Conservation (phyloP, 2,797 vertebrate genomes). For the Taeniopygia guttata region DNA sequence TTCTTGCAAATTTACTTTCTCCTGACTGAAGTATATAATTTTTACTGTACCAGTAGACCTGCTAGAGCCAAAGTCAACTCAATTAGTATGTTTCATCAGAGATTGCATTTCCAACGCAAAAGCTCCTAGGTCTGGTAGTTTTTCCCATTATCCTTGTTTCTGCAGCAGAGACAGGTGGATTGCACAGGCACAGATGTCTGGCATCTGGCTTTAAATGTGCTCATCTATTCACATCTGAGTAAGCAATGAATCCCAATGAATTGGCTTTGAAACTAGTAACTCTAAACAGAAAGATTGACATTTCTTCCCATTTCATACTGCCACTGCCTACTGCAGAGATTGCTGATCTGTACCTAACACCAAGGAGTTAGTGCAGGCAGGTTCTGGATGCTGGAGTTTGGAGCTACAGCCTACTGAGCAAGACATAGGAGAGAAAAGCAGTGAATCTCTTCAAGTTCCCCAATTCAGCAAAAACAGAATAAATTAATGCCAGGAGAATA, state of each 20-base stretch:
- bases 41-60: neutral
- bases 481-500: neutral
- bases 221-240: neutral
- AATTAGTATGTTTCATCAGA: neutral
- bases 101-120: neutral
- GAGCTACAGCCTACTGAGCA: neutral
- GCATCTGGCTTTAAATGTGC: slow-evolving; percentile 21
- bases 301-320: neutral
- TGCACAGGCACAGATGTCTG: slow-evolving; percentile 10
- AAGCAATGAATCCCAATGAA: neutral
- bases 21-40: neutral
- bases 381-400: neutral
- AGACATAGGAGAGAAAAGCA: neutral
- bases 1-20: neutral
- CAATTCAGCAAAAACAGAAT: neutral
- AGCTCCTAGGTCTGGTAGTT: neutral
- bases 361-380: neutral
- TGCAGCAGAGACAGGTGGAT: neutral
- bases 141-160: neutral
- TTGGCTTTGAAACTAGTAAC: neutral
- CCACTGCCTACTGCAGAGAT: neutral
- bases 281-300: neutral
- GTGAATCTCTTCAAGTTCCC: neutral
- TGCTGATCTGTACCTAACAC: neutral
- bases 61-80: neutral